Evolutionary conservation across 2,797 vertebrate genomes (phyloP).

Genomic region (Eulemur coronatus): DNA sequence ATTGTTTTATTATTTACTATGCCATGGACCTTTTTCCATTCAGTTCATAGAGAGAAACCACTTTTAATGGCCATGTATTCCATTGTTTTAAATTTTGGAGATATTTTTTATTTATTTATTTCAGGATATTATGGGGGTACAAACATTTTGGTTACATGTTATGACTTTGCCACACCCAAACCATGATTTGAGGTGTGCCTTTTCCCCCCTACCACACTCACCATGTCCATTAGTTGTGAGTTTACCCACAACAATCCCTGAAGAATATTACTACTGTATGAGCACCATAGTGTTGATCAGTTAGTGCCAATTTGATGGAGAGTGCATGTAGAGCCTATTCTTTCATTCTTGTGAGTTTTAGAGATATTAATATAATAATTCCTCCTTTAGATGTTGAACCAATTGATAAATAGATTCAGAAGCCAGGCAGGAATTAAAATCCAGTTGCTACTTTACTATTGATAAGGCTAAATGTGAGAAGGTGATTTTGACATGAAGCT

Average conservation of each 20-base stretch:
- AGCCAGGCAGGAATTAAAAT: not conserved
- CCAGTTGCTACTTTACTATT: not conserved
- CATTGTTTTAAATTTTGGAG: not conserved
- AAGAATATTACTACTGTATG: no score
- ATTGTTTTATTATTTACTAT: conserved; percentile 6
- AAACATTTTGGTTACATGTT: no score
- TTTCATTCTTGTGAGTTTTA: not conserved
- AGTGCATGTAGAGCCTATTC: no score
- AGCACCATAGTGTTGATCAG: no score
- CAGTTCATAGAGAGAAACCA: not conserved
- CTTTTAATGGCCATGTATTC: not conserved
- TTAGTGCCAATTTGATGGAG: no score
- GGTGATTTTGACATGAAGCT: not conserved
- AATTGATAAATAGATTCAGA: not conserved
- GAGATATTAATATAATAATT: not conserved
- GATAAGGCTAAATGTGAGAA: not conserved
- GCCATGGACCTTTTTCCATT: not conserved
- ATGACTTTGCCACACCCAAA: no score
- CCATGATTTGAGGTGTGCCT: no score
- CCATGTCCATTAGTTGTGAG: no score
- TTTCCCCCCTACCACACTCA: no score
- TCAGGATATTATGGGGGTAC: no score
- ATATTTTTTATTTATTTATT: not conserved
- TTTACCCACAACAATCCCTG: no score
- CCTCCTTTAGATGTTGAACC: not conserved